Percentiles rank a stretch among this genome's conserved stretches.
phyloP scores from a whole-genome alignment of 2,888 invertebrate species.

The Ypsolopha scabrella region DNA sequence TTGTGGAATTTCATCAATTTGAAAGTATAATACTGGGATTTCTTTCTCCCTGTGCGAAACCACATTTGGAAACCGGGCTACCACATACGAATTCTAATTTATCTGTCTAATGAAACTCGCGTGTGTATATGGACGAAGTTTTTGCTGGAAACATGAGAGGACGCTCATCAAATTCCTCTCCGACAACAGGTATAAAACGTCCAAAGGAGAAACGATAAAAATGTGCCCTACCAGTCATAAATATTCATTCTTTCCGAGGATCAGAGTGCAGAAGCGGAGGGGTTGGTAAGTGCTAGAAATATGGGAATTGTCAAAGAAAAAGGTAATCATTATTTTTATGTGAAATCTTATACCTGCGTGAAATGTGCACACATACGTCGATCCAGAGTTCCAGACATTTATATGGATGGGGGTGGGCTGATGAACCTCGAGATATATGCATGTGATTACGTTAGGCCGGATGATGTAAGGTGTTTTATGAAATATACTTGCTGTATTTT shows the following conservation, averaged over 20 bases:
- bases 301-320: constrained; percentile 47
- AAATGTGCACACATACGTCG: constrained; percentile 13
- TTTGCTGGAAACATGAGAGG: constrained; percentile 20
- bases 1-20: constrained; percentile 40
- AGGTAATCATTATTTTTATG: constrained; percentile 57
- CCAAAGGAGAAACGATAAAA: constrained; percentile 44
- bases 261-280: constrained; percentile 14
- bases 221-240: constrained; percentile 43
- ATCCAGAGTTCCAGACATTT: constrained; percentile 16
- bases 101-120: constrained; percentile 53
- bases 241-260: constrained; percentile 45
- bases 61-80: constrained; percentile 33
- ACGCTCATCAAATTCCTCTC: constrained; percentile 32
- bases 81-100: constrained; percentile 51
- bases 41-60: constrained; percentile 16
- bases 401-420: constrained; percentile 16
- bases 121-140: constrained; percentile 26
- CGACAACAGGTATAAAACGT: constrained; percentile 31
- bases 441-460: constrained; percentile 15
- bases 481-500: too few species aligned
- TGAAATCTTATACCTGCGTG: constrained; percentile 6
- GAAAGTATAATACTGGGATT: constrained; percentile 56
- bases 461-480: neutral
- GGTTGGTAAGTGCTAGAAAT: constrained; percentile 45
- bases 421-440: constrained; percentile 18